Conservation (phyloP, 1,140 invertebrate species). For the Drepana arcuata region DNA sequence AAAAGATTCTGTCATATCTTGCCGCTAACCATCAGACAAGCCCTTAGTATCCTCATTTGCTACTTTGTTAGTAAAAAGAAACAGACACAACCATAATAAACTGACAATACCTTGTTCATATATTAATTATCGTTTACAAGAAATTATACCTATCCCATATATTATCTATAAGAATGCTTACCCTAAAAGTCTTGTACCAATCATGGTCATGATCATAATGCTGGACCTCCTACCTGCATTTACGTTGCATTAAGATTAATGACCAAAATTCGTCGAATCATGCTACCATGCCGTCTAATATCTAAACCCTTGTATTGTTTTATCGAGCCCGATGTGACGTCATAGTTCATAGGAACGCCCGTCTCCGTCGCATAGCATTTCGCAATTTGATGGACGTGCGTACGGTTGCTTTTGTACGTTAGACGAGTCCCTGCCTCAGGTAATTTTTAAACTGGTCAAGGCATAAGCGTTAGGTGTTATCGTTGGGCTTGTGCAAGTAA, state of each 20-base stretch:
- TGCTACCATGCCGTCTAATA: conserved; percentile 39
- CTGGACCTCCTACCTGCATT: conserved; percentile 13
- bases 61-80: too few relatives aligned
- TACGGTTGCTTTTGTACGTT: conserved; percentile 11
- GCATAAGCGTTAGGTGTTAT: conserved; percentile 24
- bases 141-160: too few relatives aligned
- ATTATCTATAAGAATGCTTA: too few relatives aligned
- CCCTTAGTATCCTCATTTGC: too few relatives aligned
- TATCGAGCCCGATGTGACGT: conserved; percentile 39
- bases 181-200: conserved; percentile 2
- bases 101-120: too few relatives aligned
- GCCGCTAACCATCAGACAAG: too few relatives aligned
- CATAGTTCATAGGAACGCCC: conserved; percentile 49
- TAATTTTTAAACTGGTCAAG: conserved; percentile 26
- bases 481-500: conserved; percentile 32
- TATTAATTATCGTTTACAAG: too few relatives aligned
- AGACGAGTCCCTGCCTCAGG: conserved; percentile 9
- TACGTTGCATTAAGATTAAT: conserved; percentile 41
- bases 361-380: conserved; percentile 25
- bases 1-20: too few relatives aligned
- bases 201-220: conserved; percentile 2
- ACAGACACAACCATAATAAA: too few relatives aligned
- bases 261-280: conserved; percentile 43
- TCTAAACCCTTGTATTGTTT: conserved; percentile 48
- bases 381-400: conserved; percentile 33